Evolutionary conservation across 2,113 vertebrate genomes (phyloP).

Genomic region (Carlito syrichta): DNA sequence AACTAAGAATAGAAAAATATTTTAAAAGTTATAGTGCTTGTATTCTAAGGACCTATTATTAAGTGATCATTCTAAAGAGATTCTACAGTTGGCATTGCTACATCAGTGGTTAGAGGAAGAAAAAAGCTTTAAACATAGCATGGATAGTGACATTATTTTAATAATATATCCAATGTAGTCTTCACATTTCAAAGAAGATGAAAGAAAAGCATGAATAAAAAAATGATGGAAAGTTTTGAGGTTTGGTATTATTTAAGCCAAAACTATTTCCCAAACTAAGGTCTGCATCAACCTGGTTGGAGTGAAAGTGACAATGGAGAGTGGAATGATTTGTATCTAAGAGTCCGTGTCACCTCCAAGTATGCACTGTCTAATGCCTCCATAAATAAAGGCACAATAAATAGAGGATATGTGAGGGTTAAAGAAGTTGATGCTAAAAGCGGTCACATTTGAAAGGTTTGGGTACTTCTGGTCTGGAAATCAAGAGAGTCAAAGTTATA

Average conservation of each 20-base stretch:
- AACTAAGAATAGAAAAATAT: neutral
- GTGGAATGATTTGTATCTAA: neutral
- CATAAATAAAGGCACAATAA: neutral
- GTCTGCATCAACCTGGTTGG: too few relatives aligned
- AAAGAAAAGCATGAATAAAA: neutral
- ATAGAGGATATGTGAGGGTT: neutral
- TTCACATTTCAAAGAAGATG: neutral
- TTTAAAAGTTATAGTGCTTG: neutral
- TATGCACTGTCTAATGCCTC: neutral
- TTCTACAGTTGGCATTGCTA: neutral
- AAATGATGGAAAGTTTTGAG: neutral
- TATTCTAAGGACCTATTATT: neutral
- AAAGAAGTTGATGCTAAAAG: neutral
- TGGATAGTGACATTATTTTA: neutral
- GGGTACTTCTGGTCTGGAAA: neutral
- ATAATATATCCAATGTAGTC: neutral
- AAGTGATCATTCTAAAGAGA: neutral
- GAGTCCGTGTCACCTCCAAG: neutral
- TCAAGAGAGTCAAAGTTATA: neutral
- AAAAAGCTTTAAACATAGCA: neutral
- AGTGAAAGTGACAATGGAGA: neutral
- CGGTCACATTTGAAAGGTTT: neutral
- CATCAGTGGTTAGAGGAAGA: neutral
- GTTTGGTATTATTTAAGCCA: neutral
- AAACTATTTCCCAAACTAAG: neutral